phyloP scores from a whole-genome alignment of 2,888 invertebrate genomes.

The Troides helena region DNA sequence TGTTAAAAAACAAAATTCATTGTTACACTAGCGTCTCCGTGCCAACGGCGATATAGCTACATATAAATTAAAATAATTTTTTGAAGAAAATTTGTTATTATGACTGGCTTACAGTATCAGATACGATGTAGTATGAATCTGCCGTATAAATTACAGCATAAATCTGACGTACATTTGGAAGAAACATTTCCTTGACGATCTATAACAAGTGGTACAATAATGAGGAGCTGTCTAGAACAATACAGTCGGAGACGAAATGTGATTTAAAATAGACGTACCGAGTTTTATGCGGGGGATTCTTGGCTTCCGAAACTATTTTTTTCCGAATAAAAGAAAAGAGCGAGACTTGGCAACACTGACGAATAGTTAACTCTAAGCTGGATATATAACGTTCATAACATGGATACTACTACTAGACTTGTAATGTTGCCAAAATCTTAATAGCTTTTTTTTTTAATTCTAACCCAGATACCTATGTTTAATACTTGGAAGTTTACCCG shows the following conservation, averaged over 20 bases:
- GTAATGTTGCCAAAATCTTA: slow-evolving; percentile 3
- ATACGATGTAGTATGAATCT: background rate
- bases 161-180: background rate
- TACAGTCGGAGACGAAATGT: slow-evolving; percentile 9
- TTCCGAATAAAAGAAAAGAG: slow-evolving; percentile 3
- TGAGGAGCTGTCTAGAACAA: slow-evolving; percentile 7
- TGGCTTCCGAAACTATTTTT: slow-evolving; percentile 19
- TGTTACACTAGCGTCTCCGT: background rate
- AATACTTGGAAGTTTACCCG: no score
- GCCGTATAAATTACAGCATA: background rate
- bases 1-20: slow-evolving; percentile 23
- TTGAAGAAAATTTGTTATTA: background rate
- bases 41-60: slow-evolving; percentile 10
- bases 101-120: background rate
- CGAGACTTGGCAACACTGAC: slow-evolving; percentile 17
- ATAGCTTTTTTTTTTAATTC: no score
- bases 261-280: slow-evolving; percentile 22
- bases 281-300: slow-evolving; percentile 25
- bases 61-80: slow-evolving; percentile 17
- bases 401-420: slow-evolving; percentile 2
- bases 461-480: no score
- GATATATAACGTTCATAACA: slow-evolving; percentile 4
- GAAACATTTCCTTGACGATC: background rate
- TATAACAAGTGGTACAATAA: slow-evolving; percentile 1
- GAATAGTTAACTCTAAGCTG: slow-evolving; percentile 12